These are phyloP conservation scores for Trichogramma pretiosum DNA, from an alignment of 1,140 invertebrate genomes.

Conservation along the genomic window DNA sequence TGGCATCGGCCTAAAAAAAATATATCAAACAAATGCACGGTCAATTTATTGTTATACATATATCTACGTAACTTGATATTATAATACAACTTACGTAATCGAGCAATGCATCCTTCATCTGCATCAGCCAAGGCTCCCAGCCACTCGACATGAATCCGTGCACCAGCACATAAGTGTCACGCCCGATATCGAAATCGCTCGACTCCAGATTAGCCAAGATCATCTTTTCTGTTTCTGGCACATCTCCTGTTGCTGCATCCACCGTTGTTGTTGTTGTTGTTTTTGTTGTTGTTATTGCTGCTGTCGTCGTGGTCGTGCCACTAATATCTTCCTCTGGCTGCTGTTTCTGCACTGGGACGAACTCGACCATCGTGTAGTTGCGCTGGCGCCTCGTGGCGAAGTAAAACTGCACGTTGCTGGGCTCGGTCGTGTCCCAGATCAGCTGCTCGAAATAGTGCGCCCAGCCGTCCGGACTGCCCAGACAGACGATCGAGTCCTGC, in stretches of 20 bases:
- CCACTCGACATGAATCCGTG: conserved; percentile 52
- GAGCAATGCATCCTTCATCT: conserved; percentile 47
- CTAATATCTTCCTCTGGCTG: too few relatives aligned
- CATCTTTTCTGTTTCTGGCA: conserved; percentile 26
- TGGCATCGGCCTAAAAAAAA: conserved; percentile 43
- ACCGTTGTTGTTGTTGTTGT: too few relatives aligned
- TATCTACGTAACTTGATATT: not conserved
- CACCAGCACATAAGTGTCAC: conserved; percentile 47
- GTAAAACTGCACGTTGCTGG: too few relatives aligned
- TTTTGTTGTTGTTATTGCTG: too few relatives aligned
- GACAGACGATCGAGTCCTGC: too few relatives aligned
- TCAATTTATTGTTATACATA: not conserved
- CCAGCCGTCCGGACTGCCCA: too few relatives aligned
- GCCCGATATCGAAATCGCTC: conserved; percentile 44
- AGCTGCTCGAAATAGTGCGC: too few relatives aligned
- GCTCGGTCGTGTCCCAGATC: too few relatives aligned
- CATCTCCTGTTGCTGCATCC: conserved; percentile 27
- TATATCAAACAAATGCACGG: not conserved
- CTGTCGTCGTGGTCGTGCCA: too few relatives aligned
- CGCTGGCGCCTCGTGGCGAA: too few relatives aligned
- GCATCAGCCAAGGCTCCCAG: conserved; percentile 44
- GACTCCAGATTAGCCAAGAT: conserved; percentile 46
- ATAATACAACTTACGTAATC: conserved; percentile 36
- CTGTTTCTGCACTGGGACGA: too few relatives aligned
- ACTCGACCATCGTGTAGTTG: too few relatives aligned